Evolutionary conservation across 2,888 invertebrate genomes (phyloP).

Genomic region (Piscicola geometra): DNA sequence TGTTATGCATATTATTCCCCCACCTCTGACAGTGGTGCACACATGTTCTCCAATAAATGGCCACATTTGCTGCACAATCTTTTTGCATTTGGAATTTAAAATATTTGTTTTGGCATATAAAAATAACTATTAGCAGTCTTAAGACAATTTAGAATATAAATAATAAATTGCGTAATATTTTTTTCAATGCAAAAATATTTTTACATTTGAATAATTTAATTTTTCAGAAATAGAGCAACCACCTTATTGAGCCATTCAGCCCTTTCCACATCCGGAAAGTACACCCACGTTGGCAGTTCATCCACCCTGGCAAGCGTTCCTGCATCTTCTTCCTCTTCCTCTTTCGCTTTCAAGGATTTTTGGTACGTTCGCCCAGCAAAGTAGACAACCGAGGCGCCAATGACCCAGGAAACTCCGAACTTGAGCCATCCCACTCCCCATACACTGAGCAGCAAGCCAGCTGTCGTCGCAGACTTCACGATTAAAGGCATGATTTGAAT

Average conservation of each 20-base stretch:
- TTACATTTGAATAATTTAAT: no score
- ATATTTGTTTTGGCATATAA: no score
- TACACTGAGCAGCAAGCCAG: conserved; percentile 48
- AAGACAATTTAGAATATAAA: no score
- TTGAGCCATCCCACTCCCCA: conserved; percentile 53
- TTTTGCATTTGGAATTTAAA: background rate
- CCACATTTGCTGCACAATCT: conserved; percentile 75
- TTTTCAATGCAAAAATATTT: no score
- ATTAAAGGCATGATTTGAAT: conserved; percentile 46
- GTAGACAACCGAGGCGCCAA: conserved; percentile 72
- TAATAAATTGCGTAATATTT: no score
- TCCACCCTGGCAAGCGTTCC: conserved; percentile 79
- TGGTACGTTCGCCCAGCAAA: conserved; percentile 61
- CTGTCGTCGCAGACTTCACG: conserved; percentile 52
- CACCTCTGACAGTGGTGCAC: background rate
- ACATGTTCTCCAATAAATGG: conserved; percentile 90
- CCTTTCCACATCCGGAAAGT: conserved; percentile 89
- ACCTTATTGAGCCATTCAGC: conserved; percentile 94
- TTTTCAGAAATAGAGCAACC: conserved; percentile 46
- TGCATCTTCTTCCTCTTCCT: conserved; percentile 64
- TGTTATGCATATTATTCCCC: no score
- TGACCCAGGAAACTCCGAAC: conserved; percentile 80
- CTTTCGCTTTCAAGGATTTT: conserved; percentile 70
- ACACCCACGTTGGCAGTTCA: conserved; percentile 91
- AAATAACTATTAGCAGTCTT: no score